A percentile compares a stretch with the other conserved stretches of the same genome.
phyloP scores from a whole-genome alignment of 2,113 vertebrate genomes.

The Nipponia nippon region DNA sequence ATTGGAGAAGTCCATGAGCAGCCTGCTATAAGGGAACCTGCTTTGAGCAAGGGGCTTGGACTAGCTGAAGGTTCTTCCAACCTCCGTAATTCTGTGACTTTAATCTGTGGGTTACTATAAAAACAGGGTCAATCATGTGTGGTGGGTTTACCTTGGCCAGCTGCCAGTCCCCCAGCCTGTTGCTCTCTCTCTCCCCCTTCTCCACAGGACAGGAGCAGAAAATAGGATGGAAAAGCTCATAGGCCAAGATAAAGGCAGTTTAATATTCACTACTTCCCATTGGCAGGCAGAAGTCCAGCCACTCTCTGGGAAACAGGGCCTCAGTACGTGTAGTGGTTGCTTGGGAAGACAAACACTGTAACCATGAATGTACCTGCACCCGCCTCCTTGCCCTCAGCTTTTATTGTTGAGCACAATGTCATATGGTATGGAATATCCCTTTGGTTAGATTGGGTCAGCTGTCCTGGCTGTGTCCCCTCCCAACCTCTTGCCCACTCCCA shows the following conservation, averaged over 20 bases:
- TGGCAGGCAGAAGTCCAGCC: background rate
- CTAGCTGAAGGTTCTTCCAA: background rate
- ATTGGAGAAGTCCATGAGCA: background rate
- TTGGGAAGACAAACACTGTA: background rate
- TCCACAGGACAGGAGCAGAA: background rate
- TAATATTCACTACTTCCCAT: background rate
- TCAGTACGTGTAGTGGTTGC: background rate
- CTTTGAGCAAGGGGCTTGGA: background rate
- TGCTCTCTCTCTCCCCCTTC: background rate
- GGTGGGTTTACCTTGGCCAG: background rate
- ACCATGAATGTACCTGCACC: background rate
- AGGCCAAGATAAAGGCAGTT: background rate
- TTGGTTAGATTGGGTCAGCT: background rate
- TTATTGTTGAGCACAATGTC: background rate
- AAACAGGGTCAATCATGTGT: accelerated
- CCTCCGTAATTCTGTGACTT: background rate
- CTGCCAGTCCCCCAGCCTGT: background rate
- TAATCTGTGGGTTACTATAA: background rate
- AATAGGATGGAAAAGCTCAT: background rate
- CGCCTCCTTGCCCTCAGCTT: background rate
- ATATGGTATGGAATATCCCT: background rate
- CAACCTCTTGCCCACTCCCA: background rate
- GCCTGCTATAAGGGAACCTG: background rate
- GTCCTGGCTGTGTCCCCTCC: background rate
- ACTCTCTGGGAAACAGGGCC: background rate